Base-by-base conservation (phyloP, 2,888 invertebrate genomes). In the Terebella lapidaria region DNA sequence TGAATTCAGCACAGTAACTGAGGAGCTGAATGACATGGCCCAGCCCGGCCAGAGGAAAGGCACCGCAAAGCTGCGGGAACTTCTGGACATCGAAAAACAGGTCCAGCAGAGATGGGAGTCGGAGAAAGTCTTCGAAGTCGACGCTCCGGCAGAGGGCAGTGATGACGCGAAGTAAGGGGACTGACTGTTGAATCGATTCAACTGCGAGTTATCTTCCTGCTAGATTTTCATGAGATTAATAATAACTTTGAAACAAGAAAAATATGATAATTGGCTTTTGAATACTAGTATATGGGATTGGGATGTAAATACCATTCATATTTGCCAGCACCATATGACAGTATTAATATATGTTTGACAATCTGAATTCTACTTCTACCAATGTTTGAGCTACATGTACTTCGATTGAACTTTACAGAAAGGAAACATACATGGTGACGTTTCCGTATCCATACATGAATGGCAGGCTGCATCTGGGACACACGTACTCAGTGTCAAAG, bases 401-500 rank as follows among this genome's bases (percentile, higher is more conserved):
- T 27, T 1, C 53, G 30, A 56, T 63, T n/a, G 58, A 62, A 62
- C 45, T 62, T 67, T 20, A 29, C 64, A 78, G 77, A 35, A 73
- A 75, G 61, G 91, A 91, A 65, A 99, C 97, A 77, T 97, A 90
- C 78, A 84, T 95, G 69, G 90, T 89, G 35, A 94, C 94, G 1
- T 99, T 99, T 83, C 99, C 99, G 1, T 99, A 88, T 82, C 99
- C 99, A 0, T 99, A 99, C 77, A 99, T 99, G 97, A 99, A 99
- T 85, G 99, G 99, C 10, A 87, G 92, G 52, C 86, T 99, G 58
- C 99, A 99, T 85, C 84, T 99, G 68, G 99, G 99, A 0, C 99
- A 99, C 79, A 92, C 94, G 18, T 99, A 99, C 83, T 91, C 95
- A 2, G 79, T 99, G 53, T 93, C 95, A 5, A 99, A 99, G 84